These are phyloP conservation scores for Frieseomelitta varia DNA, from an alignment of 1,140 invertebrate species.

Conservation along the genomic window DNA sequence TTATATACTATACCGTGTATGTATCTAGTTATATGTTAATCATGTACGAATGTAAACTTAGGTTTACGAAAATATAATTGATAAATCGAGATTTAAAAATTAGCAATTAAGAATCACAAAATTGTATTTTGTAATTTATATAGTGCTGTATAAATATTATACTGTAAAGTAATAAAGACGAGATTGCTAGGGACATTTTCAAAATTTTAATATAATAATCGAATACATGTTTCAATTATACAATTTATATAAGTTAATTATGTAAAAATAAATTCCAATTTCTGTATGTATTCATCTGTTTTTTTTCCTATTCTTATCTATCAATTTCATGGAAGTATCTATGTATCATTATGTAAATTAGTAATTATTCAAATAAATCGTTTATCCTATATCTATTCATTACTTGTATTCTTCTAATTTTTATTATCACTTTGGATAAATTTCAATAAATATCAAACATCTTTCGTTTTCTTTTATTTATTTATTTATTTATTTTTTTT, in stretches of 20 bases:
- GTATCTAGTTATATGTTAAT: not conserved
- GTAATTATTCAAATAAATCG: not conserved
- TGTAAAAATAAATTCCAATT: not conserved
- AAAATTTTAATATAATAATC: not conserved
- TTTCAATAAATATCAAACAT: not conserved
- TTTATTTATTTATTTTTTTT: no score
- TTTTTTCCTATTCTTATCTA: not conserved
- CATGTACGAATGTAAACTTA: not conserved
- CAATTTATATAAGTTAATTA: not conserved
- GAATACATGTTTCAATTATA: not conserved
- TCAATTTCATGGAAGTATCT: not conserved
- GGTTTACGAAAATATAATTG: not conserved
- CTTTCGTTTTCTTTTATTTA: no score
- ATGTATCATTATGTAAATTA: not conserved
- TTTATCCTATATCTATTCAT: not conserved
- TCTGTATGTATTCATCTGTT: not conserved
- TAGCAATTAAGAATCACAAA: not conserved
- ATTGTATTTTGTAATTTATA: not conserved
- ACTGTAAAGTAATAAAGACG: not conserved
- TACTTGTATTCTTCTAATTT: not conserved
- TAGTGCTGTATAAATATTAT: not conserved
- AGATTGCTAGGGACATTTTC: slow-evolving; percentile 16
- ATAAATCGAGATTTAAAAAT: not conserved
- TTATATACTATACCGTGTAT: not conserved
- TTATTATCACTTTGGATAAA: not conserved